Evolutionary conservation across 2,888 invertebrate genomes (phyloP).

Genomic region (Biston betularia): DNA sequence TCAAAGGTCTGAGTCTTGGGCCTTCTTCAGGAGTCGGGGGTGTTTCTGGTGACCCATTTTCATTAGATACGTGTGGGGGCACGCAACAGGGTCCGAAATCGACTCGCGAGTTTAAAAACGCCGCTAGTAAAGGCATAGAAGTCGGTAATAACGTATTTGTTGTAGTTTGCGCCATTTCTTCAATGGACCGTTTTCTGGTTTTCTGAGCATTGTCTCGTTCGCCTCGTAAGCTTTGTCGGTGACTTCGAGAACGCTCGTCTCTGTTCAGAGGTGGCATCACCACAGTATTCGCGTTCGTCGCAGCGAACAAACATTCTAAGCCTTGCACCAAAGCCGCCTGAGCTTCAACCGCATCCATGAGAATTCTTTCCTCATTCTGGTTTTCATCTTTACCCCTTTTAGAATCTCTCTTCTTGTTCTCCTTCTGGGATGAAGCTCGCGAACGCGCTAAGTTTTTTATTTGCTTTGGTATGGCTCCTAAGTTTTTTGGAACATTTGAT

Average conservation of each 20-base stretch:
- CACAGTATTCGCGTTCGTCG: conserved; percentile 80
- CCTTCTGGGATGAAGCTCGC: conserved; percentile 86
- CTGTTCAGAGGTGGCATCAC: conserved; percentile 79
- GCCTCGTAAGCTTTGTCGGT: conserved; percentile 75
- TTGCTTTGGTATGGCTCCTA: conserved; percentile 91
- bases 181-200: conserved; percentile 83
- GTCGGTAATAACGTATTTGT: conserved; percentile 89
- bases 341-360: conserved; percentile 82
- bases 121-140: conserved; percentile 87
- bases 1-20: conserved; percentile 74
- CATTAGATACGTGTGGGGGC: conserved; percentile 61
- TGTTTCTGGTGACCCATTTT: conserved; percentile 62
- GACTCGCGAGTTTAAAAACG: conserved; percentile 87
- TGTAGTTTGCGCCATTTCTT: conserved; percentile 88
- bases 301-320: conserved; percentile 81
- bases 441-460: conserved; percentile 84
- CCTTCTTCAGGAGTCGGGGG: conserved; percentile 67
- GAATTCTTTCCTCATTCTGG: conserved; percentile 74
- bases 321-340: conserved; percentile 86
- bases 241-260: conserved; percentile 71
- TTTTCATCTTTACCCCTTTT: conserved; percentile 79
- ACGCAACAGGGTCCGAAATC: conserved; percentile 83
- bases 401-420: conserved; percentile 83
- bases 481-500: conserved; percentile 86
- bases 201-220: conserved; percentile 78